Evolutionary conservation across 2,113 vertebrate species (phyloP).

Genomic region (Podarcis raffonei): DNA sequence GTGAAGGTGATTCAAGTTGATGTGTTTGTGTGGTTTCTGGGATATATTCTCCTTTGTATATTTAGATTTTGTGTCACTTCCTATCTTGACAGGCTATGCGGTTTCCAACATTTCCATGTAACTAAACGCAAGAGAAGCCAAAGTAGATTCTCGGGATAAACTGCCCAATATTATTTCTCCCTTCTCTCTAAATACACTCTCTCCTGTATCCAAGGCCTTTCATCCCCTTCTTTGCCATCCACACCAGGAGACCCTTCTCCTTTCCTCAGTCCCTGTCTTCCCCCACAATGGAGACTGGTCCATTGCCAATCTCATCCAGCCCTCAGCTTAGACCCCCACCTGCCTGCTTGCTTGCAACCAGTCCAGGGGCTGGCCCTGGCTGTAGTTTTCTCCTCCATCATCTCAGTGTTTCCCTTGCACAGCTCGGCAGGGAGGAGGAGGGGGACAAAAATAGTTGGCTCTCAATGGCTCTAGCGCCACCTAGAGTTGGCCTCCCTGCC

Average conservation of each 20-base stretch:
- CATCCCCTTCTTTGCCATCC: neutral
- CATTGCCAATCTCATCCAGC: no score
- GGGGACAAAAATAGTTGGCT: no score
- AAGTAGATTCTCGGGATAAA: neutral
- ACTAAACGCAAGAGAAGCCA: neutral
- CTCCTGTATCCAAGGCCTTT: neutral
- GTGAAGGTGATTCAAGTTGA: neutral
- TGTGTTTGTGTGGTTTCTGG: neutral
- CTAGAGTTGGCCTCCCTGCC: no score
- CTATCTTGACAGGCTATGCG: neutral
- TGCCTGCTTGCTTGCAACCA: no score
- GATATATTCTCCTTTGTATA: no score
- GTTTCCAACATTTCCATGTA: neutral
- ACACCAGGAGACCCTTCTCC: neutral
- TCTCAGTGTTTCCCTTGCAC: no score
- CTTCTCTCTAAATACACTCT: neutral
- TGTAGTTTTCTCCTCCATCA: no score
- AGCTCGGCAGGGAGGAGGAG: no score
- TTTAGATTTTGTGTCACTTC: neutral
- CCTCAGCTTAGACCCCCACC: no score
- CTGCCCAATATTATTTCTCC: neutral
- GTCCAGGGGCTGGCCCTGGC: no score
- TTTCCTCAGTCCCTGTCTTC: neutral
- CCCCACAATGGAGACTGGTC: no score
- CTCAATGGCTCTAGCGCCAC: no score